Conservation (phyloP, 2,888 invertebrate genomes). For the Archips xylosteana region DNA sequence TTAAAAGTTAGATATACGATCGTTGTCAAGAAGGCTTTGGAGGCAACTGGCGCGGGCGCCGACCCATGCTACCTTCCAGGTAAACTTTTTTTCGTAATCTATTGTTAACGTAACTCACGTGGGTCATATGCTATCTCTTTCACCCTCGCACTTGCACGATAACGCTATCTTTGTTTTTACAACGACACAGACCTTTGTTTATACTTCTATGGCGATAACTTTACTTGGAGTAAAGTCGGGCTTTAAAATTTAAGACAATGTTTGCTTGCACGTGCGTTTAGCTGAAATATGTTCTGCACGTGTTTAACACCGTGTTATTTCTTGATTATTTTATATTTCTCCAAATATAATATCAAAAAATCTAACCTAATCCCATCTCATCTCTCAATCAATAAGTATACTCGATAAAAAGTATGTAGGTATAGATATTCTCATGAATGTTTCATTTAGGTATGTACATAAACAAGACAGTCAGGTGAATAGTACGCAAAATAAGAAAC, state of each 20-base stretch:
- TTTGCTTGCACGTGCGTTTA: constrained; percentile 58
- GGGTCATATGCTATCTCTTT: constrained; percentile 68
- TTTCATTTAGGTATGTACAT: too few species aligned
- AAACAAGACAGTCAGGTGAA: too few species aligned
- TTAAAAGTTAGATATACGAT: constrained; percentile 52
- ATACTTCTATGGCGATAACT: constrained; percentile 71
- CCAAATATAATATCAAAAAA: background rate
- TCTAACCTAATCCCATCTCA: background rate
- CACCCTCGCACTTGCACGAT: constrained; percentile 51
- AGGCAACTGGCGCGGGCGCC: constrained; percentile 72
- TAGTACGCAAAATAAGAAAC: background rate
- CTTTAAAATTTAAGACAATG: constrained; percentile 57
- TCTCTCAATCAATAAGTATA: background rate
- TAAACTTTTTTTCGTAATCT: constrained; percentile 78
- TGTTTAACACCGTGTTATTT: constrained; percentile 40
- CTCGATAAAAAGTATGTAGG: background rate
- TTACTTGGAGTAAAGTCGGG: constrained; percentile 49
- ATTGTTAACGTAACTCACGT: constrained; percentile 82
- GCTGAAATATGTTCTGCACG: constrained; percentile 57
- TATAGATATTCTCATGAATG: background rate
- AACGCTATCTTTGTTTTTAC: constrained; percentile 57
- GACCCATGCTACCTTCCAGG: constrained; percentile 76
- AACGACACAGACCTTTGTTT: constrained; percentile 70
- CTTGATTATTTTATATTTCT: background rate
- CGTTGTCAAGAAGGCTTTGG: constrained; percentile 66